Percentiles rank a stretch among this genome's conserved stretches.
These are phyloP conservation scores for Alentia gelatinosa DNA, from an alignment of 2,888 invertebrate species.

Conservation along the genomic window DNA sequence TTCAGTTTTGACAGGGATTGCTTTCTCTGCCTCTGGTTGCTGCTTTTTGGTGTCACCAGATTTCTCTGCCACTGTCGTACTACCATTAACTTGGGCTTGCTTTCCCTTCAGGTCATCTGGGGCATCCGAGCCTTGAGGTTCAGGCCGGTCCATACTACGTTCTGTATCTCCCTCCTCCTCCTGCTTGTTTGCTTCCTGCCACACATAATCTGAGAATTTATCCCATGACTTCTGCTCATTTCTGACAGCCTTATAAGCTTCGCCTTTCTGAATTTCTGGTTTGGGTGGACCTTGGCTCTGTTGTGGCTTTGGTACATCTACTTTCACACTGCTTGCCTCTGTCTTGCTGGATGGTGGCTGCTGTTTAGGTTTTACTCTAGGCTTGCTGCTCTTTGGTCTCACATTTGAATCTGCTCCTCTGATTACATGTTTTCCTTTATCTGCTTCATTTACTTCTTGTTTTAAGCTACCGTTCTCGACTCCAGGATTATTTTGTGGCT, in stretches of 20 bases:
- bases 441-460: too few species aligned
- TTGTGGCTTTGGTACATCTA: not conserved
- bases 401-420: not conserved
- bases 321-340: not conserved
- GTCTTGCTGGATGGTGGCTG: not conserved
- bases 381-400: not conserved
- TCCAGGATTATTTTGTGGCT: too few species aligned
- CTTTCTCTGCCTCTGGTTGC: not conserved
- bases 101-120: not conserved
- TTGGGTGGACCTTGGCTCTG: not conserved
- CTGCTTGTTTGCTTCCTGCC: not conserved
- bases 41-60: not conserved
- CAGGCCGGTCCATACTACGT: not conserved
- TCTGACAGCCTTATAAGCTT: slow-evolving; percentile 10
- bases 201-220: slow-evolving; percentile 6
- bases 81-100: not conserved
- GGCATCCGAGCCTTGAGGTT: not conserved
- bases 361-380: not conserved
- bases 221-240: slow-evolving; percentile 46
- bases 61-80: not conserved
- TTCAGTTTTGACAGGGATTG: not conserved
- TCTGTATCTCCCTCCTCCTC: not conserved
- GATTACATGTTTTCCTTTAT: not conserved
- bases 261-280: not conserved
- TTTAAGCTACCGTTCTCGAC: too few species aligned